Evolutionary conservation across 2,888 invertebrate genomes (phyloP), one percentile per base, ranked within the genome.

Genomic region (Philereme vetulata): DNA sequence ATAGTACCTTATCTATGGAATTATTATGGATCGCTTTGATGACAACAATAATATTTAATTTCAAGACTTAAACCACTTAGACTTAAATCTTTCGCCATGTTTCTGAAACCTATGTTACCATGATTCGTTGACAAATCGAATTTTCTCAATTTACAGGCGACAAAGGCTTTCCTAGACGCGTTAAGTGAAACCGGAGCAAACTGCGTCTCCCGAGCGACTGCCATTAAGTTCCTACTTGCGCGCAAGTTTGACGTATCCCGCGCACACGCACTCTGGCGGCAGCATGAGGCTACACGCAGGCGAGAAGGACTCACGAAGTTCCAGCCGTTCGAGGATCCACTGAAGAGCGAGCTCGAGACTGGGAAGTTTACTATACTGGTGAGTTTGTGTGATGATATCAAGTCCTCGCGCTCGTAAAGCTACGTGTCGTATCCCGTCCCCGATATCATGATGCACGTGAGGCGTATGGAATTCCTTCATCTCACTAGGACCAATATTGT

Each of bases 301-400:
- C 94, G 96, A 66, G 98, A 99, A 90, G 97, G 97, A 53, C 94
- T 99, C 66, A 94, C 94, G 67, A 93, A 95, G 76, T 96, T 99
- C 76, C 95, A 98, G 86, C 96, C 98, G 3, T 93, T 94, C 71
- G 94, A 94, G 75, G 97, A 97, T 77, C 97, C 97, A 1, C 93
- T 99, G 52, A 95, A 95, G 78, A 95, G 95, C 42, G 99, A 99
- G 92, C 90, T 99, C 65, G 94, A 95, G 76, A 98, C 98, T 58
- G 98, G 97, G 72, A 99, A 99, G 93, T 98, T 99, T 88, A 98
- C 98, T 71, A 96, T 99, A 82, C 93, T 99, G 95, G 97, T 97
- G 84, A 93, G 95, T 86, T 44, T 21, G 21, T 21, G 21, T 21
- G 21, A 38, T 6, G 38, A 1, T 8, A 38, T 21, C 21, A 21